Evolutionary conservation across 37 sponge, comb jelly and placozoan species (phyloP), one percentile per base, ranked within the genome.

Genomic region (Halichondria panicea): DNA sequence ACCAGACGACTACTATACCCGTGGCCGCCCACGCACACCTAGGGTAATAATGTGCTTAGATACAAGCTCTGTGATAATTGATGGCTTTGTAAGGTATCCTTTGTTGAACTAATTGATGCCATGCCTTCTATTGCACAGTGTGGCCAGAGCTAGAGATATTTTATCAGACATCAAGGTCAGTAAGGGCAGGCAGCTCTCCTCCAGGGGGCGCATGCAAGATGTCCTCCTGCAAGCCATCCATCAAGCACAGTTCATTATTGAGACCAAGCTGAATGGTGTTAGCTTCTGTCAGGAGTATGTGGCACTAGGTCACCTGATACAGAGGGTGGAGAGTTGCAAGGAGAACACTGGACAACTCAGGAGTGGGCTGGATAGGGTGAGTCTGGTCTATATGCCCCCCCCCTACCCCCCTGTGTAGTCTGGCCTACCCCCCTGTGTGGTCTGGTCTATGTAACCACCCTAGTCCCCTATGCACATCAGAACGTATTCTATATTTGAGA

Each of bases 171-270:
- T 34, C 31, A 70, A 70, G 24, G 22, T 39, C 43, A 67, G 42
- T 37, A 38, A 28, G 21, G 68, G 68, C 42, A 42, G 4, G 68
- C 8, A 25, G 61, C 27, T 30, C 35, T 63, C 63, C 32, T 33
- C 31, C 22, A 48, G 11, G 45, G 58, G 63, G 33, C 24, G 75
- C 31, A 75, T 75, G 75, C 45, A 43, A 38, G 81, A 81, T 46
- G 42, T 81, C 33, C 34, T 81, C 9, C 37, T 64, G 12, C 27
- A 25, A 33, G 62, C 81, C 3, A 71, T n/a, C 3, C 66, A 71
- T 25, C 43, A 71, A 4, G 72, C 81, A 0, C 54, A 72, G 40
- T n/a, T 19, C 18, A 72, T 71, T n/a, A 71, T 81, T 48, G 33
- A 34, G 21, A 55, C 71, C 36, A 28, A 35, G 21, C 63, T 81